These are phyloP conservation scores for Invenusta paracnida DNA, from an alignment of 2,888 invertebrate genomes.

Conservation along the genomic window DNA sequence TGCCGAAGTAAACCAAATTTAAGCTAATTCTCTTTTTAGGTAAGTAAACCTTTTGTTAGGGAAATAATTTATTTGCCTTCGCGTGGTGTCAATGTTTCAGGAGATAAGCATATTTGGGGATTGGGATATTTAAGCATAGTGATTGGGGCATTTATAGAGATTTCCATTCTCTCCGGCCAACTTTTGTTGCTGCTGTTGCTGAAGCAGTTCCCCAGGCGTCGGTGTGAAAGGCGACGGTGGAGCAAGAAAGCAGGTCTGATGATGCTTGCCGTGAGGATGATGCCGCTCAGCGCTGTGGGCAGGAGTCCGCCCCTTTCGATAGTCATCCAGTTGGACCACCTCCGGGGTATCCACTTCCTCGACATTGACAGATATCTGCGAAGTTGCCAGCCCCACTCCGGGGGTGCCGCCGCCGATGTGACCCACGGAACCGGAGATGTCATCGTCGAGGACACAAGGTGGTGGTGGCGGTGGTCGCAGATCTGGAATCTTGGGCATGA, in stretches of 20 bases:
- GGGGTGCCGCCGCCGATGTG: neutral
- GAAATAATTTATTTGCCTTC: no score
- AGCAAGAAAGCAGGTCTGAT: neutral
- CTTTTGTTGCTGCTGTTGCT: no score
- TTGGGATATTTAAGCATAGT: no score
- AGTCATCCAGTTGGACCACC: neutral
- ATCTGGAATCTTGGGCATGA: constrained; percentile 20
- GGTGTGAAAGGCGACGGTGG: no score
- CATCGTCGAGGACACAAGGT: no score
- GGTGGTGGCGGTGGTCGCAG: neutral
- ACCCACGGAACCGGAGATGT: neutral
- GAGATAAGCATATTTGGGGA: no score
- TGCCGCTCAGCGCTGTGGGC: neutral
- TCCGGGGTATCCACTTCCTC: neutral
- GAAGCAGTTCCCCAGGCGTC: no score
- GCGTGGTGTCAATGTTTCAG: no score
- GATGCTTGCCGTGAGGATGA: no score
- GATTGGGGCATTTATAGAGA: neutral
- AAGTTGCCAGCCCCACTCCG: neutral
- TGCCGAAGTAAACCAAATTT: no score
- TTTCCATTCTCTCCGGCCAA: constrained; percentile 3
- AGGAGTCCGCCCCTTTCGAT: neutral
- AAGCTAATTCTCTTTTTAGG: no score
- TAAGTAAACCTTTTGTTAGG: no score
- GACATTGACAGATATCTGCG: neutral